Conservation (phyloP, 2,888 invertebrate genomes). For the Marasmarcha lunaedactyla region DNA sequence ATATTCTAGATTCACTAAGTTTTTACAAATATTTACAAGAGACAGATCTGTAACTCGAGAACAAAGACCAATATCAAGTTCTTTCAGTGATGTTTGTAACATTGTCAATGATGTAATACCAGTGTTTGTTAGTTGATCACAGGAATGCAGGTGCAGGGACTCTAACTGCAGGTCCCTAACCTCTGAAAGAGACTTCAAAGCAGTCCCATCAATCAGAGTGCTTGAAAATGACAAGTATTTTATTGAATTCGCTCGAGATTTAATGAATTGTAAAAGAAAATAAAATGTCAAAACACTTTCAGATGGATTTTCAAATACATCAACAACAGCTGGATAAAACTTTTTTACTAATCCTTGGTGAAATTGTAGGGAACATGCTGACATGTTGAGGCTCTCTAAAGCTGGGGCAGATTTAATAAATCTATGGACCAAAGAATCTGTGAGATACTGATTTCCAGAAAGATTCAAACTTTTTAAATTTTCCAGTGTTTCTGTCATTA, state of each 20-base stretch:
- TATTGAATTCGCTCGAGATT: constrained; percentile 59
- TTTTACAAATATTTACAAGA: constrained; percentile 69
- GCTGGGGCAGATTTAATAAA: constrained; percentile 72
- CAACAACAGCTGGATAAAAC: constrained; percentile 70
- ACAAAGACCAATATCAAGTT: constrained; percentile 74
- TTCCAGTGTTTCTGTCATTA: constrained; percentile 49
- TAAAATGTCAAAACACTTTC: constrained; percentile 80
- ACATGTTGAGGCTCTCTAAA: constrained; percentile 73
- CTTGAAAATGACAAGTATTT: constrained; percentile 74
- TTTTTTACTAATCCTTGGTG: constrained; percentile 75
- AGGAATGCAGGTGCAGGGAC: constrained; percentile 62
- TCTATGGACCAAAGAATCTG: constrained; percentile 79
- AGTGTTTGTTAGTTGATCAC: constrained; percentile 73
- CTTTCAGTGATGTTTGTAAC: constrained; percentile 65
- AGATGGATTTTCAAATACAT: constrained; percentile 59
- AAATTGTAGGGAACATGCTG: constrained; percentile 78
- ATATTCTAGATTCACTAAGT: constrained; percentile 67
- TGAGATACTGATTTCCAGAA: constrained; percentile 77
- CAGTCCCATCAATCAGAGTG: constrained; percentile 75
- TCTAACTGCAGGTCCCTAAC: constrained; percentile 62
- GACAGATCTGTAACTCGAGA: constrained; percentile 75
- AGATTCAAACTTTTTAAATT: constrained; percentile 72
- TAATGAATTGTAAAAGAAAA: constrained; percentile 72
- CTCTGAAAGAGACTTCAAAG: constrained; percentile 67
- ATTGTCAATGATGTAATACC: constrained; percentile 68